Evolutionary conservation across 2,888 invertebrate species (phyloP).

Genomic region (Stomorhina lunata): DNA sequence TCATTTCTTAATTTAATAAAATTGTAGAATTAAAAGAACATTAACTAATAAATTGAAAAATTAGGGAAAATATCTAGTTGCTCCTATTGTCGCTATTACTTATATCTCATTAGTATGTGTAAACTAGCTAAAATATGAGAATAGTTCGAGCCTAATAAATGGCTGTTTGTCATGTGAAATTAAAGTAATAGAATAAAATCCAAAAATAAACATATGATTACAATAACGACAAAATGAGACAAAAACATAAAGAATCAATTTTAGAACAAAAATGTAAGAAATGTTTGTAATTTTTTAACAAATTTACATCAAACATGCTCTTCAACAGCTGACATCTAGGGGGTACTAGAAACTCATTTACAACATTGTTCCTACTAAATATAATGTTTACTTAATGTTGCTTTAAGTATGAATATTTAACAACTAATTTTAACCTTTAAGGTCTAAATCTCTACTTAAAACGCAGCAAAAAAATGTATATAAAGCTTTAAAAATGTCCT

Average conservation of each 20-base stretch:
- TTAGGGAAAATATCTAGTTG: background rate
- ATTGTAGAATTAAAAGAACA: conserved; percentile 14
- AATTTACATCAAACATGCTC: background rate
- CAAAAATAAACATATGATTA: too few relatives aligned
- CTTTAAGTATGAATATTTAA: conserved; percentile 20
- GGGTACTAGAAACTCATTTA: too few relatives aligned
- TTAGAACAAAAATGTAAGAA: background rate
- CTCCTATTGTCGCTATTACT: background rate
- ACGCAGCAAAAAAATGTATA: background rate
- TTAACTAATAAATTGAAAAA: background rate
- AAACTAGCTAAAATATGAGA: background rate
- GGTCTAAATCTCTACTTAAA: conserved; percentile 9
- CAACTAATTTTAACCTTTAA: conserved; percentile 34
- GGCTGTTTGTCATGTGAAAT: conserved; percentile 20
- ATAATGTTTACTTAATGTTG: conserved; percentile 5
- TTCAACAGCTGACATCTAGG: background rate
- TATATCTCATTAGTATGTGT: conserved; percentile 7
- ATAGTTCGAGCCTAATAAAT: conserved; percentile 6
- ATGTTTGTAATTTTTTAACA: background rate
- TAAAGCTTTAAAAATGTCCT: conserved; percentile 24
- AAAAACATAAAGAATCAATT: background rate
- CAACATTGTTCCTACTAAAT: too few relatives aligned
- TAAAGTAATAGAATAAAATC: background rate
- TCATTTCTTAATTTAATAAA: background rate
- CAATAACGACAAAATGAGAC: background rate